Conservation (phyloP, 1,140 invertebrate genomes). For the Samia ricini region DNA sequence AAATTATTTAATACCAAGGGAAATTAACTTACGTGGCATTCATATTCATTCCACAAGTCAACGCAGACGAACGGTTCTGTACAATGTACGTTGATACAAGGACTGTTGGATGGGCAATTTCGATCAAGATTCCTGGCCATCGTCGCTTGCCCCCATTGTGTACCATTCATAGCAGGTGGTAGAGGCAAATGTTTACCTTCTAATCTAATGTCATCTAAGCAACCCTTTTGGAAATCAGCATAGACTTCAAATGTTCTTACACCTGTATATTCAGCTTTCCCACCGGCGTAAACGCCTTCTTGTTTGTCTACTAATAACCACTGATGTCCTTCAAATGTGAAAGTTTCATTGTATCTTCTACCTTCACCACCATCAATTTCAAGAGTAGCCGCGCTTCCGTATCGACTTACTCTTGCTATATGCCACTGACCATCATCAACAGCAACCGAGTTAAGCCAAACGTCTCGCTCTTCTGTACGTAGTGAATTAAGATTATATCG, state of each 20-base stretch:
- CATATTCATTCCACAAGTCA: slow-evolving; percentile 97
- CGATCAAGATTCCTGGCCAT: slow-evolving; percentile 93
- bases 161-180: slow-evolving; percentile 94
- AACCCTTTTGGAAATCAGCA: slow-evolving; percentile 94
- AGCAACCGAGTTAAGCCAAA: slow-evolving; percentile 92
- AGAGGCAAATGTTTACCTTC: slow-evolving; percentile 95
- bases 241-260: slow-evolving; percentile 95
- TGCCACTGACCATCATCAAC: slow-evolving; percentile 99
- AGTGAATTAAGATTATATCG: slow-evolving; percentile 95
- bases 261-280: slow-evolving; percentile 96
- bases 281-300: slow-evolving; percentile 95
- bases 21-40: slow-evolving; percentile 94
- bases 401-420: slow-evolving; percentile 91
- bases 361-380: slow-evolving; percentile 97
- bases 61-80: slow-evolving; percentile 96
- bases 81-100: slow-evolving; percentile 94
- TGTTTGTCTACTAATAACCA: slow-evolving; percentile 95
- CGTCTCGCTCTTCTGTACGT: slow-evolving; percentile 91
- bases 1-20: neutral
- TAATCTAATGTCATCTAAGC: slow-evolving; percentile 83
- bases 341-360: slow-evolving; percentile 95
- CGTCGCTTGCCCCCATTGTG: slow-evolving; percentile 96
- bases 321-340: slow-evolving; percentile 93
- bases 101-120: slow-evolving; percentile 95
- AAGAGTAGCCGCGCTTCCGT: slow-evolving; percentile 95